Percentiles rank a stretch among this genome's conserved stretches.
These are phyloP conservation scores for Sebastes umbrosus DNA, from an alignment of 2,797 vertebrate species.

Conservation along the genomic window DNA sequence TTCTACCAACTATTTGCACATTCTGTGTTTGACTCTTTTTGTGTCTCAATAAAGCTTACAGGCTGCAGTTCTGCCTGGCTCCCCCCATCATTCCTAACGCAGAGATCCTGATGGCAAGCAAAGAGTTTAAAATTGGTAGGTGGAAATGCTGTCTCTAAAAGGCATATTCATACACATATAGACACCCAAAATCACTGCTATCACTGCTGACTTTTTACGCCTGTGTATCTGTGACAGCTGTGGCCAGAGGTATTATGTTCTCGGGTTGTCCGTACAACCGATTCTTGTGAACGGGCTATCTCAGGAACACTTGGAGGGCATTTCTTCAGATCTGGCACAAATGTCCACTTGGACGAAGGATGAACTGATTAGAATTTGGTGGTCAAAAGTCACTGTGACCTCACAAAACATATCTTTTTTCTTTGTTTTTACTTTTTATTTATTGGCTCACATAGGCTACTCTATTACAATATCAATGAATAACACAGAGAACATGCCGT, in stretches of 20 bases:
- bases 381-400: too few relatives aligned
- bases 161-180: not conserved
- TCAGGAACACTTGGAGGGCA: accelerated
- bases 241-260: accelerated
- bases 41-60: slow-evolving; percentile 85
- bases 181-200: not conserved
- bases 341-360: not conserved
- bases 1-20: not conserved
- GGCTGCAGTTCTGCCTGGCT: slow-evolving; percentile 92
- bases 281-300: not conserved
- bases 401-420: too few relatives aligned
- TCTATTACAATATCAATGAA: too few relatives aligned
- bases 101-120: slow-evolving; percentile 93
- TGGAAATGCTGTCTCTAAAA: slow-evolving; percentile 31
- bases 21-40: slow-evolving; percentile 22
- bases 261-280: accelerated
- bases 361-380: not conserved
- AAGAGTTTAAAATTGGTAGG: slow-evolving; percentile 96
- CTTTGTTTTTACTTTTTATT: too few relatives aligned
- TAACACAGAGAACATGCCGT: too few relatives aligned
- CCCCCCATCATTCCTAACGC: slow-evolving; percentile 94
- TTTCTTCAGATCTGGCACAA: not conserved
- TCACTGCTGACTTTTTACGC: not conserved
- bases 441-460: too few relatives aligned
- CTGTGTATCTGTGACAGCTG: not conserved